Evolutionary conservation across 2,888 invertebrate genomes (phyloP).

Genomic region (Cryptocephalus primarius): DNA sequence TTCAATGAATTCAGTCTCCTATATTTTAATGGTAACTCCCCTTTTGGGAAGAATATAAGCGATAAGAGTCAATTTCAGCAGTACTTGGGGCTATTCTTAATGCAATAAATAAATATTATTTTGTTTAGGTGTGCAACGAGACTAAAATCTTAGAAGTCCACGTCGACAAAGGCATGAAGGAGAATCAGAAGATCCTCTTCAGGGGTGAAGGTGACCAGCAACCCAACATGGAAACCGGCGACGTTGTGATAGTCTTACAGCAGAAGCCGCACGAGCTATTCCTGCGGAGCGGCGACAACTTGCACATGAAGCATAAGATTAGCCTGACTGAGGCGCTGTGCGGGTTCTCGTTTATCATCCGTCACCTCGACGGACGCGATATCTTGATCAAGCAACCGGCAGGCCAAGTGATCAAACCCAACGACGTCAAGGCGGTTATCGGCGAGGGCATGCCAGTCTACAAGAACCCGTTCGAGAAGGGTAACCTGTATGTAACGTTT

Average conservation of each 20-base stretch:
- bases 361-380: constrained; percentile 81
- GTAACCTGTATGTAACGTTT: constrained; percentile 80
- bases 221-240: constrained; percentile 76
- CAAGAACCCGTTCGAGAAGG: constrained; percentile 76
- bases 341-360: constrained; percentile 75
- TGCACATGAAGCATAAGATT: constrained; percentile 63
- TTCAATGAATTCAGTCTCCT: too few relatives aligned
- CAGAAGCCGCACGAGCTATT: constrained; percentile 71
- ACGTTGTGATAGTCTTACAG: constrained; percentile 79
- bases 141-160: constrained; percentile 78
- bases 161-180: constrained; percentile 77
- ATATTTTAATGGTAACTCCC: too few relatives aligned
- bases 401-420: constrained; percentile 73
- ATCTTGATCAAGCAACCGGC: constrained; percentile 66
- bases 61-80: too few relatives aligned
- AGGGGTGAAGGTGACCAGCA: constrained; percentile 85
- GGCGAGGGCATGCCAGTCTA: constrained; percentile 88
- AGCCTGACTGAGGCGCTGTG: constrained; percentile 82
- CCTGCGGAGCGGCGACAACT: constrained; percentile 64
- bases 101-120: too few relatives aligned
- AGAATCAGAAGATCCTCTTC: constrained; percentile 77
- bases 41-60: too few relatives aligned
- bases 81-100: too few relatives aligned
- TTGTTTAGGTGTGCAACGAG: constrained; percentile 45
- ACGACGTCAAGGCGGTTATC: constrained; percentile 58